Percentiles rank a stretch among this genome's conserved stretches.
Evolutionary conservation across 1,140 invertebrate genomes (phyloP).

Genomic region (Drosophila repletoides): DNA sequence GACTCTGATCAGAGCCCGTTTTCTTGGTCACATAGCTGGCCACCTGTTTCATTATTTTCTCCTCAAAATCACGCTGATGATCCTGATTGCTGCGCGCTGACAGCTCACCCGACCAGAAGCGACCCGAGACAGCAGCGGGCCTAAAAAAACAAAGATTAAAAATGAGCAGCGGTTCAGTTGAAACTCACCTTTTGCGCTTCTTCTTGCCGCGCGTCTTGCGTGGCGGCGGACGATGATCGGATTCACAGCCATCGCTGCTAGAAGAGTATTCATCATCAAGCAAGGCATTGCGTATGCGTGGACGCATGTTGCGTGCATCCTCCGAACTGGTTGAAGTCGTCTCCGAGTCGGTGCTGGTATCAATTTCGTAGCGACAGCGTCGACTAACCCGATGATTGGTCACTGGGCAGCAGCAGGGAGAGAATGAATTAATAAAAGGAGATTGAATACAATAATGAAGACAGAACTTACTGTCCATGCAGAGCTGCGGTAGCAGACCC

Average conservation of each 20-base stretch:
- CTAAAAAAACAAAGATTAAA: constrained; percentile 15
- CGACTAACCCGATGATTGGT: constrained; percentile 64
- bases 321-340: constrained; percentile 69
- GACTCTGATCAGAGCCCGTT: constrained; percentile 62
- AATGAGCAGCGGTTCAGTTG: neutral
- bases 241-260: constrained; percentile 81
- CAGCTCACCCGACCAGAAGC: constrained; percentile 88
- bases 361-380: constrained; percentile 49
- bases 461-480: constrained; percentile 65
- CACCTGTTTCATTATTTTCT: constrained; percentile 88
- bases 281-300: constrained; percentile 32
- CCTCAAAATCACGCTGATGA: constrained; percentile 91
- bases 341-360: constrained; percentile 76
- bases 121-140: constrained; percentile 75
- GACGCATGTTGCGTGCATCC: constrained; percentile 32
- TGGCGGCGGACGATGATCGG: constrained; percentile 58
- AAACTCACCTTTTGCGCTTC: constrained; percentile 47
- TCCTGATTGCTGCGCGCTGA: constrained; percentile 92
- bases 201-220: constrained; percentile 58
- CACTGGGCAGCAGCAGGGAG: constrained; percentile 35
- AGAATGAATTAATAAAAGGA: neutral
- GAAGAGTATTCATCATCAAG: constrained; percentile 54
- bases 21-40: constrained; percentile 84
- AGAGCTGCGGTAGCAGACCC: constrained; percentile 70
- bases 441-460: neutral